Evolutionary conservation across 1,140 invertebrate genomes (phyloP), one percentile per base, ranked within the genome.

Genomic region (Phortica variegata): DNA sequence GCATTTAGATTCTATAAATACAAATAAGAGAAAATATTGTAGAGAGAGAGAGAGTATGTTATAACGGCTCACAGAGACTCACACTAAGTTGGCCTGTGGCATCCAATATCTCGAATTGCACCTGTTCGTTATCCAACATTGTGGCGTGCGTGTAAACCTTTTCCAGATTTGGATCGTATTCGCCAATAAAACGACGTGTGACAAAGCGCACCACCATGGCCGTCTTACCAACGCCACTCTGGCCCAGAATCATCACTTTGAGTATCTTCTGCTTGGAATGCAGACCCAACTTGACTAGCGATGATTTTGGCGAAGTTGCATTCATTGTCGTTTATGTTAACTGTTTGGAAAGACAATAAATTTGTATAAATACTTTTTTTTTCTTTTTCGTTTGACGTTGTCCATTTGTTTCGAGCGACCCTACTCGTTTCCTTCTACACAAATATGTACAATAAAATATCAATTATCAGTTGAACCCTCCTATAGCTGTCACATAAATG

Each of bases 141-240:
- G 86, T 85, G 61, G 87, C 84, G 73, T 85, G 87, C 54, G 83
- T 83, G 72, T 93, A 93, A 12, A 87, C 81, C 62, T 88, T 87
- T 76, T 91, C 89, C 50, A 88, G 76, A 54, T 80, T 85, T 2
- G 89, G 85, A 66, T 91, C 89, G 65, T 91, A 91, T 76, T 91
- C 89, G 18, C 89, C 89, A 50, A 91, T 91, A 68, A 87, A 91
- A n/a, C 88, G 80, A 20, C 82, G 80, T 6, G 88, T 91, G 20
- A 90, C 85, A 60, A 89, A 91, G 58, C 89, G 78, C 12, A 91
- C 89, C 8, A 90, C 87, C 75, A 91, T 79, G 13, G 88, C 88
- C 52, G 87, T 87, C 77, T 90, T 90, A 17, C 88, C 87, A 33
- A 90, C 87, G 21, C 87, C 87, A 8, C 84, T 82, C 59, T 89